These are phyloP conservation scores for Charadrius vociferus DNA, from an alignment of 2,113 vertebrate species.

Conservation along the genomic window DNA sequence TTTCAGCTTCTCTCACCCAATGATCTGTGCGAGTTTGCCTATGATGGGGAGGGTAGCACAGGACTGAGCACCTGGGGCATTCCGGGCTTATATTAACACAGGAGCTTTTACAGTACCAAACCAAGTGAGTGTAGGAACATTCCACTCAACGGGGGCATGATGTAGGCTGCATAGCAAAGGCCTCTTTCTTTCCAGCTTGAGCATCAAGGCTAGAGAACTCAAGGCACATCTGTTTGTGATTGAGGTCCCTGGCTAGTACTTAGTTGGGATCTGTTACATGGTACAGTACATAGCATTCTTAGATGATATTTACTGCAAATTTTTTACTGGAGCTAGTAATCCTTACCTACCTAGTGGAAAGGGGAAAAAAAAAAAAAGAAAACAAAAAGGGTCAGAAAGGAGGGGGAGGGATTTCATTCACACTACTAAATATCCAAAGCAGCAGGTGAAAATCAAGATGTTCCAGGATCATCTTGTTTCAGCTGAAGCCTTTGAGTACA, in stretches of 20 bases:
- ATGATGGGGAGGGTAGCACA: neutral
- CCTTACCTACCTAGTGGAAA: neutral
- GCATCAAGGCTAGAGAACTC: neutral
- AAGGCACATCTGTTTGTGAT: neutral
- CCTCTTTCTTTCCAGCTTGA: neutral
- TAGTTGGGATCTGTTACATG: neutral
- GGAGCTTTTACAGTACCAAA: neutral
- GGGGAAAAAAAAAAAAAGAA: neutral
- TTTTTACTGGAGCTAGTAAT: neutral
- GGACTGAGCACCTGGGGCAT: neutral
- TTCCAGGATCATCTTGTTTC: neutral
- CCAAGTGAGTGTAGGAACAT: neutral
- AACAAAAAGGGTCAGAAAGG: neutral
- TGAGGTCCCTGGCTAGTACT: neutral
- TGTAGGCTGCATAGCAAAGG: neutral
- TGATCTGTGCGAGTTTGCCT: fast-evolving
- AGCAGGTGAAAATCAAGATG: neutral
- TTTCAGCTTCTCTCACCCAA: neutral
- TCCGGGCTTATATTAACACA: neutral
- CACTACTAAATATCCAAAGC: neutral
- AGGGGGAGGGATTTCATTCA: neutral
- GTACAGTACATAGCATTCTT: neutral
- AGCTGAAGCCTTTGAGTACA: neutral
- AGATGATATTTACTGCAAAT: neutral
- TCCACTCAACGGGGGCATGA: neutral